phyloP scores from a whole-genome alignment of 2,888 invertebrate species.

The Epistrophe grossulariae region DNA sequence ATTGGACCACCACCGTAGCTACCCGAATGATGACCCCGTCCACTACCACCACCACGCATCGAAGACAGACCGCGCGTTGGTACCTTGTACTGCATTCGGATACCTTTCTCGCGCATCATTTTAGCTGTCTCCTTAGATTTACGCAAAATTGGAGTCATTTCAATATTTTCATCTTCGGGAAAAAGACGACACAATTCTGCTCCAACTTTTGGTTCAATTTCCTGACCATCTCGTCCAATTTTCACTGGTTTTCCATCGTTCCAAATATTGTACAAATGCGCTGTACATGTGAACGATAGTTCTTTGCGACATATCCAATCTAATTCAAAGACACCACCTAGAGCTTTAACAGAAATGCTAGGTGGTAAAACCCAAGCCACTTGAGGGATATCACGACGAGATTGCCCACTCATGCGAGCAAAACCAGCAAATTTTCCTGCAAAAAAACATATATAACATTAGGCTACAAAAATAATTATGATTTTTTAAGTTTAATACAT shows the following conservation, averaged over 20 bases:
- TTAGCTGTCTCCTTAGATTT: conserved; percentile 94
- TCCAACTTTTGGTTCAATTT: conserved; percentile 97
- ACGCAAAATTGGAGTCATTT: conserved; percentile 93
- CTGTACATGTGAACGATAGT: conserved; percentile 94
- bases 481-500: not conserved
- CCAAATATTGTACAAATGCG: conserved; percentile 98
- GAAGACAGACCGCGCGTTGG: conserved; percentile 85
- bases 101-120: conserved; percentile 84
- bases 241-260: conserved; percentile 99
- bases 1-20: conserved; percentile 81
- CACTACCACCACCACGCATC: conserved; percentile 82
- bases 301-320: conserved; percentile 99
- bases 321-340: conserved; percentile 97
- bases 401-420: conserved; percentile 94
- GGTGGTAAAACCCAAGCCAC: conserved; percentile 98
- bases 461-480: not conserved
- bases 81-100: conserved; percentile 83
- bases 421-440: conserved; percentile 94
- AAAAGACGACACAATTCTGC: conserved; percentile 96
- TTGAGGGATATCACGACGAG: conserved; percentile 94
- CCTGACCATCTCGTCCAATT: conserved; percentile 99
- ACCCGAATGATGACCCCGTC: conserved; percentile 84
- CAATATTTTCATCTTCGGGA: conserved; percentile 95
- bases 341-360: conserved; percentile 94
- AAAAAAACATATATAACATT: not conserved